Percentiles rank a stretch among this genome's conserved stretches.
phyloP scores from a whole-genome alignment of 2,888 invertebrate genomes.

The Petrolisthes manimaculis region DNA sequence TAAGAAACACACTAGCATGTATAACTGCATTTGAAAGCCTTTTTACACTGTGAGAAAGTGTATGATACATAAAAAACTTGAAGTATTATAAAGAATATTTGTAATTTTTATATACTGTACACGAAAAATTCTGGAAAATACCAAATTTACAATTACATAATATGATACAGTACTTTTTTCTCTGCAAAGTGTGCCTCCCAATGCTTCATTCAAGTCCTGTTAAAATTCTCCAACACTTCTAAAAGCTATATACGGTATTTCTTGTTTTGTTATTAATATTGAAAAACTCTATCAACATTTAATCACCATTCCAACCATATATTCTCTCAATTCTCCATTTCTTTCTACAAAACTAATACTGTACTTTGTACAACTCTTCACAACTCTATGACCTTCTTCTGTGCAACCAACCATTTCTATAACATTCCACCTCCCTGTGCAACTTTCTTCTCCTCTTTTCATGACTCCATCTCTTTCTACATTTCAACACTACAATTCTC shows the following conservation, averaged over 20 bases:
- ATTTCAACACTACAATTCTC: neutral
- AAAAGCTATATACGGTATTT: no score
- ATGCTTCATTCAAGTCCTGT: no score
- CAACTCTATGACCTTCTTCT: neutral
- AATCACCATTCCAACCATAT: neutral
- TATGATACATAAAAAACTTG: no score
- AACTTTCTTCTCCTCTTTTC: neutral
- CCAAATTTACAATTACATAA: neutral
- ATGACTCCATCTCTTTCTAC: neutral
- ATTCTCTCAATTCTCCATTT: neutral
- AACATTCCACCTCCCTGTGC: neutral
- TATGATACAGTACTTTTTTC: neutral
- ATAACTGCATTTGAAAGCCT: no score
- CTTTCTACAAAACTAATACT: neutral
- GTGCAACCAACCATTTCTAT: neutral
- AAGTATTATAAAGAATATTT: no score
- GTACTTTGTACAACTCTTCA: neutral
- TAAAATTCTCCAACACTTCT: no score
- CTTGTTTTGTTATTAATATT: no score
- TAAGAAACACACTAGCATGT: no score
- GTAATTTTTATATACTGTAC: no score
- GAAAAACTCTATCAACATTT: neutral
- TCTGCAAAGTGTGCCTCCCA: neutral
- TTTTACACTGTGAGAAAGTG: no score
- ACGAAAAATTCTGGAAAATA: no score